Percentiles rank a stretch among this genome's conserved stretches.
Conservation (phyloP, 2,888 invertebrate species). For the Synanthedon andrenaeformis region DNA sequence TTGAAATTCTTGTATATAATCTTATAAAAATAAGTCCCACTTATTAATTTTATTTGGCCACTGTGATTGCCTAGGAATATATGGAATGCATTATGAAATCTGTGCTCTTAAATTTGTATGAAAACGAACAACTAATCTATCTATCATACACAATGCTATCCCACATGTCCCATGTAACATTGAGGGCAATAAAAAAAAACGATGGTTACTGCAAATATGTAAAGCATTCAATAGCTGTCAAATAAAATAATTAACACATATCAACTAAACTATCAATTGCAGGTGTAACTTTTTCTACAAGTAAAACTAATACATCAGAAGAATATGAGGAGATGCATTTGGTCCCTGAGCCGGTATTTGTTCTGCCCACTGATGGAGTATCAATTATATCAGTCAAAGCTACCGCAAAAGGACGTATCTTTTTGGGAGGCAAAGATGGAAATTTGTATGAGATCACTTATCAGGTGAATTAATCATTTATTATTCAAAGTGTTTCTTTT, state of each 20-base stretch:
- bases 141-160: too few relatives aligned
- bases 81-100: too few relatives aligned
- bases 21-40: too few relatives aligned
- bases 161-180: too few relatives aligned
- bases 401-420: conserved; percentile 87
- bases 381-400: conserved; percentile 86
- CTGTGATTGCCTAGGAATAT: too few relatives aligned
- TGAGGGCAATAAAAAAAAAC: too few relatives aligned
- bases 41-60: too few relatives aligned
- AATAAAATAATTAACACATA: too few relatives aligned
- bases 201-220: too few relatives aligned
- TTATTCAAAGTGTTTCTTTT: neutral
- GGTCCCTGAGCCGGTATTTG: conserved; percentile 94
- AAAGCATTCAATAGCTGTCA: too few relatives aligned
- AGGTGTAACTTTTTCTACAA: conserved; percentile 70
- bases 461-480: conserved; percentile 70
- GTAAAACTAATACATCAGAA: conserved; percentile 52
- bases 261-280: conserved; percentile 6
- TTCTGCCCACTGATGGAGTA: conserved; percentile 89
- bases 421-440: conserved; percentile 95
- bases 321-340: conserved; percentile 85
- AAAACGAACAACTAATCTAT: too few relatives aligned
- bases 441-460: conserved; percentile 95
- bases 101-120: too few relatives aligned
- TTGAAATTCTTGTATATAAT: neutral